Conservation (phyloP, 2,888 invertebrate species). For the Coleophora deauratella region DNA sequence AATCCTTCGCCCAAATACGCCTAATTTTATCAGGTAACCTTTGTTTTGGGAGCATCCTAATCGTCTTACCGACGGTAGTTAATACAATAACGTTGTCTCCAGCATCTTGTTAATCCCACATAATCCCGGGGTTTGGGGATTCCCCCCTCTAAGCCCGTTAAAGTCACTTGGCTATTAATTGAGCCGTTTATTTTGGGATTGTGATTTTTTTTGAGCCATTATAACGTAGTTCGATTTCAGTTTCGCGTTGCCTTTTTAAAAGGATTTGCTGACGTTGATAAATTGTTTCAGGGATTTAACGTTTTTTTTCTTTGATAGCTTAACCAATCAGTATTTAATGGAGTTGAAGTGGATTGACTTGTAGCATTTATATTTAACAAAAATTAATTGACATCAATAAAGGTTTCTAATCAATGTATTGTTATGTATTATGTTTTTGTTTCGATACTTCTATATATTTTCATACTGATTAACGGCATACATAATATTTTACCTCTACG, state of each 20-base stretch:
- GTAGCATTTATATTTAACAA: no score
- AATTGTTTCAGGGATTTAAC: not conserved
- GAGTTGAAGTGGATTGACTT: not conserved
- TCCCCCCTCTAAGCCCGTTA: slow-evolving; percentile 25
- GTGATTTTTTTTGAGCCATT: slow-evolving; percentile 6
- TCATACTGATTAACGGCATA: no score
- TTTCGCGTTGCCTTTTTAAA: not conserved
- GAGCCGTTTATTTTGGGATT: slow-evolving; percentile 25
- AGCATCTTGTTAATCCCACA: slow-evolving; percentile 25
- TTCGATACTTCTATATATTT: no score
- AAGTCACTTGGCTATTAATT: slow-evolving; percentile 38
- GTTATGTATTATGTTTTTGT: no score
- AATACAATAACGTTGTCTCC: slow-evolving; percentile 31
- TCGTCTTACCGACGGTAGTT: slow-evolving; percentile 27
- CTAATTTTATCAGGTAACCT: not conserved
- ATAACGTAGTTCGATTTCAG: not conserved
- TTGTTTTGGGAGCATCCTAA: slow-evolving; percentile 15
- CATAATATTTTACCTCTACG: no score
- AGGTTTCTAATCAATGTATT: no score
- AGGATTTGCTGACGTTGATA: no score
- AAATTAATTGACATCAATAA: no score
- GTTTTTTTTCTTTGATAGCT: no score
- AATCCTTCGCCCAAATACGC: no score
- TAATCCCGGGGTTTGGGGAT: slow-evolving; percentile 10
- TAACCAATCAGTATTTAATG: no score